Evolutionary conservation across 2,797 vertebrate genomes (phyloP).

Genomic region (Anabas testudineus): DNA sequence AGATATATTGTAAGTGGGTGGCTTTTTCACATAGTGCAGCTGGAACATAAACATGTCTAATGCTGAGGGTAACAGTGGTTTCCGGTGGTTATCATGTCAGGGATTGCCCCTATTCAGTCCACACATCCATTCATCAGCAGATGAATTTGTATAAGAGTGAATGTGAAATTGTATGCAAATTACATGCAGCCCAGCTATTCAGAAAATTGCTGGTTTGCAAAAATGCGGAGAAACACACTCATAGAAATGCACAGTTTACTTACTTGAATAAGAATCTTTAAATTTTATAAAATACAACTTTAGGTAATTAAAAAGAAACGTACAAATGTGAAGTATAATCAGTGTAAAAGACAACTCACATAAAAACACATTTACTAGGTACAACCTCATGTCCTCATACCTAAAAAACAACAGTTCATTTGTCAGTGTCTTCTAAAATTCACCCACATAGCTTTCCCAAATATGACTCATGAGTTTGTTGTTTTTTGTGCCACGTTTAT

Average conservation of each 20-base stretch:
- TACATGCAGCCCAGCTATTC: constrained; percentile 16
- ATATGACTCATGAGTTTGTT: neutral
- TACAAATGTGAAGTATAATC: constrained; percentile 1
- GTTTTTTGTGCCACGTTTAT: neutral
- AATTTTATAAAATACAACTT: constrained; percentile 6
- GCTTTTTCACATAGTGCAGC: constrained; percentile 69
- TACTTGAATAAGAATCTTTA: neutral
- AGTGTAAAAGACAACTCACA: neutral
- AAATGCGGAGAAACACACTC: constrained; percentile 18
- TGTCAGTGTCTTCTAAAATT: constrained; percentile 15
- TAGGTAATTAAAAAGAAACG: constrained; percentile 1
- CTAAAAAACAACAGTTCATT: constrained; percentile 9
- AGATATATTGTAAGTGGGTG: constrained; percentile 68
- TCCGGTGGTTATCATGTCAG: constrained; percentile 72
- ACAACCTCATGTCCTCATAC: neutral
- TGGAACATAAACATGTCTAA: constrained; percentile 79
- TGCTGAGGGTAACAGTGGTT: constrained; percentile 78
- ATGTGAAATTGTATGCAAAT: constrained; percentile 42
- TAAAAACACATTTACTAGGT: too few relatives aligned
- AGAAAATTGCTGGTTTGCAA: constrained; percentile 27
- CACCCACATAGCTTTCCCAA: neutral
- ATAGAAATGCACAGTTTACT: constrained; percentile 24
- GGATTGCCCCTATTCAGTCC: constrained; percentile 47
- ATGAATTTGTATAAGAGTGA: constrained; percentile 35
- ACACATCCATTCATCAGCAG: constrained; percentile 52